Conservation (phyloP, 2,113 vertebrate genomes). For the Entelurus aequoreus region DNA sequence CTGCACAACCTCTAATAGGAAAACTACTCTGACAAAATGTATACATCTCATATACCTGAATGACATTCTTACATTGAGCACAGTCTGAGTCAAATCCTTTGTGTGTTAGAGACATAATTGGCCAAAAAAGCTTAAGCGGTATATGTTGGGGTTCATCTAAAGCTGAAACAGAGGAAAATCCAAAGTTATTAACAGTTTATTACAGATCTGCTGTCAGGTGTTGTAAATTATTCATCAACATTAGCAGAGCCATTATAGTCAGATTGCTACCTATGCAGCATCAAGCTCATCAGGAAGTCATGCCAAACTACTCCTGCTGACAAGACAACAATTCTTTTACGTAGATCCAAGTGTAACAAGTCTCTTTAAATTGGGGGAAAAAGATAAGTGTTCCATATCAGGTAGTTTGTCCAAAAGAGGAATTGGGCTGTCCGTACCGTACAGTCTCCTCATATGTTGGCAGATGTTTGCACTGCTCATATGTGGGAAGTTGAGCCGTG, state of each 20-base stretch:
- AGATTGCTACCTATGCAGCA: not conserved
- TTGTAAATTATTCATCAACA: not conserved
- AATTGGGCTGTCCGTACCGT: conserved; percentile 26
- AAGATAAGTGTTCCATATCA: conserved; percentile 3
- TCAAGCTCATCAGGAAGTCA: not conserved
- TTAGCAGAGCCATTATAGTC: not conserved
- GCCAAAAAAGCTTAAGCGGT: no score
- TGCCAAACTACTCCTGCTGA: not conserved
- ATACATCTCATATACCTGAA: not conserved
- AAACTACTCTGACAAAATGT: no score
- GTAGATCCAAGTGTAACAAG: not conserved
- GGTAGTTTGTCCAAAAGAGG: conserved; percentile 9
- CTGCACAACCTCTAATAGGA: no score
- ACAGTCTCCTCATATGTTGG: conserved; percentile 85
- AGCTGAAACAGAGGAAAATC: not conserved
- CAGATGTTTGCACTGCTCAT: conserved; percentile 81
- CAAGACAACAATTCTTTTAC: not conserved
- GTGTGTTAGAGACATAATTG: no score
- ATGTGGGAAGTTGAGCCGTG: conserved; percentile 71
- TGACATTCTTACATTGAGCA: not conserved
- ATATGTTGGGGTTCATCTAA: not conserved
- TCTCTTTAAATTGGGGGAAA: not conserved
- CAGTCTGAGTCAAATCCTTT: no score
- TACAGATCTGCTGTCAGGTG: not conserved
- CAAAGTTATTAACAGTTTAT: not conserved